Evolutionary conservation across 2,113 vertebrate species (phyloP).

Genomic region (Cisticola juncidis): DNA sequence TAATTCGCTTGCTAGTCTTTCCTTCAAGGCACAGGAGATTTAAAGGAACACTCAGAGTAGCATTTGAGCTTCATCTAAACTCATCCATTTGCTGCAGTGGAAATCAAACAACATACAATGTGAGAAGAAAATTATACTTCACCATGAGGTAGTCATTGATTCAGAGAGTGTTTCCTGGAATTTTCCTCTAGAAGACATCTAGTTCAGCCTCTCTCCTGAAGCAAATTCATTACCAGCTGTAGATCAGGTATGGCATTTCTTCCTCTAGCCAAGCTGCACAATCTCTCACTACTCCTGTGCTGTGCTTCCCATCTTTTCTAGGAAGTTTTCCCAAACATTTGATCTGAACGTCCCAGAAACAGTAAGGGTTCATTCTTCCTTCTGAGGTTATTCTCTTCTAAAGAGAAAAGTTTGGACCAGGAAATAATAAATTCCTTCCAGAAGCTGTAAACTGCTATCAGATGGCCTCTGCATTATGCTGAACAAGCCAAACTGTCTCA

Average conservation of each 20-base stretch:
- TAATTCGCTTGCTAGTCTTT: neutral
- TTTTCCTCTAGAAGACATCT: neutral
- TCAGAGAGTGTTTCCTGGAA: neutral
- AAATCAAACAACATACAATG: neutral
- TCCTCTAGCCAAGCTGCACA: neutral
- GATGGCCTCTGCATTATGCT: accelerated
- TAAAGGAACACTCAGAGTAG: neutral
- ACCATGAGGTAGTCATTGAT: neutral
- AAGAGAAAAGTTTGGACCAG: neutral
- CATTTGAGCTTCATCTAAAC: neutral
- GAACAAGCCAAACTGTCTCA: neutral
- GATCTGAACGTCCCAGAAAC: neutral
- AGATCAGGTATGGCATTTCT: neutral
- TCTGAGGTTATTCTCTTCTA: neutral
- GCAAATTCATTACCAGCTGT: neutral
- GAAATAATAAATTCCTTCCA: neutral
- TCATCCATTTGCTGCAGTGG: neutral
- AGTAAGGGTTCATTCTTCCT: neutral
- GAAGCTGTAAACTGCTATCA: neutral
- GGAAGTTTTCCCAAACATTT: neutral
- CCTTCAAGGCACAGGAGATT: neutral
- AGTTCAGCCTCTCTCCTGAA: neutral
- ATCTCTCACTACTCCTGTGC: neutral
- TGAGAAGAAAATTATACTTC: slow-evolving; percentile 8
- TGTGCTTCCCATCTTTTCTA: neutral